Evolutionary conservation across 2,113 vertebrate genomes (phyloP).

Genomic region (Turdus rufiventris): DNA sequence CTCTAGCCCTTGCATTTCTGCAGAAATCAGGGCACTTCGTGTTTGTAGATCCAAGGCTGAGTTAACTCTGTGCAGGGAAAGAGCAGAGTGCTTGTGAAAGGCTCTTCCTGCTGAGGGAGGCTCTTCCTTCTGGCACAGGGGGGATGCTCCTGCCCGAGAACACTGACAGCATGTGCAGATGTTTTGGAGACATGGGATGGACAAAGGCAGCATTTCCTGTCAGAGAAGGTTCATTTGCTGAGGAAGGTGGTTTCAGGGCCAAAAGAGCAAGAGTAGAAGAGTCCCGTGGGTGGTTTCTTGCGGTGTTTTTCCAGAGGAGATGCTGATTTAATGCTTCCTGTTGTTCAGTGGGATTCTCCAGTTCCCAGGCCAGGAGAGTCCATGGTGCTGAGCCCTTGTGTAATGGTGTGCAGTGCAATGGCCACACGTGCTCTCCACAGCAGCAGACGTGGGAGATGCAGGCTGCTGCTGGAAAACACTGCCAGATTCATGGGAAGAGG

Average conservation of each 20-base stretch:
- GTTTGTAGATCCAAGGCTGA: not conserved
- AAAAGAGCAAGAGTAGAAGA: not conserved
- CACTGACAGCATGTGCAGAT: not conserved
- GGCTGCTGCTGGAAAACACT: not conserved
- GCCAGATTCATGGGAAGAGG: not conserved
- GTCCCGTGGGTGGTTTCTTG: not conserved
- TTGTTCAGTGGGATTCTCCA: constrained; percentile 15
- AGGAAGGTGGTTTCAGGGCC: not conserved
- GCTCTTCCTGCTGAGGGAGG: not conserved
- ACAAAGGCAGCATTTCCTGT: not conserved
- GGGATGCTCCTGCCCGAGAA: not conserved
- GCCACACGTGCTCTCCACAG: fast-evolving
- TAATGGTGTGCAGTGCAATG: not conserved
- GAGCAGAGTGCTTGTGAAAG: not conserved
- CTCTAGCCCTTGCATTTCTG: not conserved
- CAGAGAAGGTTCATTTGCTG: not conserved
- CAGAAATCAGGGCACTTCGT: not conserved
- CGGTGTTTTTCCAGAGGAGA: constrained; percentile 22
- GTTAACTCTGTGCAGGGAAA: not conserved
- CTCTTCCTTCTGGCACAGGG: not conserved
- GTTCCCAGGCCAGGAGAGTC: not conserved
- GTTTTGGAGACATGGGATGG: not conserved
- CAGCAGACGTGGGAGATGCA: not conserved
- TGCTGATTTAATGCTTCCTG: constrained; percentile 52
- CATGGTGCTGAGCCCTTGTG: not conserved